phyloP scores from a whole-genome alignment of 2,113 vertebrate species.

The Crotalus horridus region DNA sequence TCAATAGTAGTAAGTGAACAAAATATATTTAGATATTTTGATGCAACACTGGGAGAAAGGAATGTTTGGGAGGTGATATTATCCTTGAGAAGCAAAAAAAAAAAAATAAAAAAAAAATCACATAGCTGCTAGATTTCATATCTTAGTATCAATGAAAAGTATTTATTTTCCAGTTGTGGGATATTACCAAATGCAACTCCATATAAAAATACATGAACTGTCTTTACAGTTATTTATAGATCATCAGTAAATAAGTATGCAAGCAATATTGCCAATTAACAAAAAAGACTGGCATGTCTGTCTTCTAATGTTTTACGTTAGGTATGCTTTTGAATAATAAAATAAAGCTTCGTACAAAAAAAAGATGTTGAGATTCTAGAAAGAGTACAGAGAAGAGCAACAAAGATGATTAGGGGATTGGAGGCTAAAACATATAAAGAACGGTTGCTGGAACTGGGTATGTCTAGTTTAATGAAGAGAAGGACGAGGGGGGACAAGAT shows the following conservation, averaged over 20 bases:
- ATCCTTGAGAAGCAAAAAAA: conserved; percentile 31
- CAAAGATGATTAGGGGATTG: too few species aligned
- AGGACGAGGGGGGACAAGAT: too few species aligned
- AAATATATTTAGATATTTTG: conserved; percentile 1
- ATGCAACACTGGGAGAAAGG: conserved; percentile 27
- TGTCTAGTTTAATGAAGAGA: too few species aligned
- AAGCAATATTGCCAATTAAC: not conserved
- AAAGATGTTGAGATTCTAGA: too few species aligned
- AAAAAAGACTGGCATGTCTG: not conserved
- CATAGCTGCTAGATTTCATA: conserved; percentile 26
- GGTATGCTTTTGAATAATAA: not conserved
- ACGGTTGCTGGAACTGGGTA: too few species aligned
- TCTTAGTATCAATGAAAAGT: conserved; percentile 42
- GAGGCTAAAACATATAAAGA: too few species aligned
- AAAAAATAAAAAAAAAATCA: conserved; percentile 41
- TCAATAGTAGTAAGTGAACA: not conserved
- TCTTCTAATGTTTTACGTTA: not conserved
- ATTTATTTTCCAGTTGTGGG: conserved; percentile 23
- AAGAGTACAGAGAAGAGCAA: too few species aligned
- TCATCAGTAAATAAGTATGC: conserved; percentile 23
- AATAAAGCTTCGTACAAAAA: not conserved
- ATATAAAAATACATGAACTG: conserved; percentile 8
- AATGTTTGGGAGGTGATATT: conserved; percentile 8
- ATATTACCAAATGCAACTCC: not conserved
- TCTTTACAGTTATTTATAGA: not conserved